Conservation (phyloP, 1,140 invertebrate genomes). For the Zophobas atratus region DNA sequence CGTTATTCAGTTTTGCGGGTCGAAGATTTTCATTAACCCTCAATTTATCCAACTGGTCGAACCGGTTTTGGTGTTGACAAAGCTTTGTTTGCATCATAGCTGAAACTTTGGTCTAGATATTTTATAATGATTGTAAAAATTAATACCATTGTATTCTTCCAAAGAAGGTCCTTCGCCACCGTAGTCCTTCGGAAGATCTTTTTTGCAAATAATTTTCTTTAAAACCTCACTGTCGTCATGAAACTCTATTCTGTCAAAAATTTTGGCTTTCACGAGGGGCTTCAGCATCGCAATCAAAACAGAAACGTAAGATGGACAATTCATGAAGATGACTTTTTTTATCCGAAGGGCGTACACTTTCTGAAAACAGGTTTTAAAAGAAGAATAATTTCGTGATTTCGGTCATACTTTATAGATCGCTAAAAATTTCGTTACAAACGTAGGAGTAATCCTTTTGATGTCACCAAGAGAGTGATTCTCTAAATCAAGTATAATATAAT, state of each 20-base stretch:
- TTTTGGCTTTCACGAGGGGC: not conserved
- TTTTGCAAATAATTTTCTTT: not conserved
- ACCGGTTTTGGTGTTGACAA: not conserved
- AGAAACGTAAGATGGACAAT: not conserved
- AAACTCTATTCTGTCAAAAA: not conserved
- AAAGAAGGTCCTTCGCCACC: conserved; percentile 7
- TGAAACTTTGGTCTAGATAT: not conserved
- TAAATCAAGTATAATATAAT: not conserved
- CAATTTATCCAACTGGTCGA: conserved; percentile 7
- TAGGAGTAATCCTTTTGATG: not conserved
- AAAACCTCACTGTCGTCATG: not conserved
- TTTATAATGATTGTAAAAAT: not conserved
- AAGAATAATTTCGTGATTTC: not conserved
- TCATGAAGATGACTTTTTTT: not conserved
- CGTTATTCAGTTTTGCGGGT: not conserved
- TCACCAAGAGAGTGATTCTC: not conserved
- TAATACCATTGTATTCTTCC: conserved; percentile 10
- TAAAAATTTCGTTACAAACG: not conserved
- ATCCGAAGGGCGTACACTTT: conserved; percentile 3
- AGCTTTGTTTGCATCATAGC: not conserved
- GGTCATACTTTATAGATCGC: not conserved
- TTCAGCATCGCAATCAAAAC: not conserved
- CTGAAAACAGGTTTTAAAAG: not conserved
- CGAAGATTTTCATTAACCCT: not conserved
- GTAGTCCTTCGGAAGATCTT: conserved; percentile 10